Evolutionary conservation across 2,797 vertebrate genomes (phyloP), one percentile per base, ranked within the genome.

Genomic region (Discoglossus pictus): DNA sequence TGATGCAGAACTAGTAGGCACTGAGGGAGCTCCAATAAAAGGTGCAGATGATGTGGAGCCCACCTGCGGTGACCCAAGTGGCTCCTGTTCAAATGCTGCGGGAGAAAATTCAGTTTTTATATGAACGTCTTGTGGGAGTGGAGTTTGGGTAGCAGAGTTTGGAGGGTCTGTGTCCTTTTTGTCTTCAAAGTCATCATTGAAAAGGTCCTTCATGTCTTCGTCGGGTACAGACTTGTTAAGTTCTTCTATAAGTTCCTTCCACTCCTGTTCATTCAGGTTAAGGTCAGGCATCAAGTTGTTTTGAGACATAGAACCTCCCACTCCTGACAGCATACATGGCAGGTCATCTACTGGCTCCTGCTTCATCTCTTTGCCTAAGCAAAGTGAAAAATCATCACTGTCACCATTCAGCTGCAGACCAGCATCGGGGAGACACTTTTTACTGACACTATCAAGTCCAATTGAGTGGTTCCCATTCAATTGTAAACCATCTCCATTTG

Each of bases 231-330:
- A 95, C 70, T 93, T 91, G 75, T 97, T 99, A 36, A 99, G 91
- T 82, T 99, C 97, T 80, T 98, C 96, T 68, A 99, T 98, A 70
- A 99, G 93, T 81, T 99, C 97, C 38, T 92, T 94, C 97, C 97
- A 99, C 71, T 98, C 97, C 82, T 98, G 97, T 79, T 98, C 96
- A 0, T 98, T 95, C 18, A 99, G 89, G 85, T 98, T 98, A 54
- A 99, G 92, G 86, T 98, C 97, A 0, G 95, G 92, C 84, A 98
- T 94, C 75, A 99, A 83, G 81, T 91, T 97, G 83, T 90, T 95
- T 78, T 87, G 92, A 39, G 88, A 86, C 4, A 93, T 87, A 38
- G 84, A 89, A 3, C 92, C 88, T 1, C 89, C 93, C 0, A 92
- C 61, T 1, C 93, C 94, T 1, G 93, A 78, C 10, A 90, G 87